Base-by-base conservation (phyloP, 2,888 invertebrate species). In the Pterostichus niger region DNA sequence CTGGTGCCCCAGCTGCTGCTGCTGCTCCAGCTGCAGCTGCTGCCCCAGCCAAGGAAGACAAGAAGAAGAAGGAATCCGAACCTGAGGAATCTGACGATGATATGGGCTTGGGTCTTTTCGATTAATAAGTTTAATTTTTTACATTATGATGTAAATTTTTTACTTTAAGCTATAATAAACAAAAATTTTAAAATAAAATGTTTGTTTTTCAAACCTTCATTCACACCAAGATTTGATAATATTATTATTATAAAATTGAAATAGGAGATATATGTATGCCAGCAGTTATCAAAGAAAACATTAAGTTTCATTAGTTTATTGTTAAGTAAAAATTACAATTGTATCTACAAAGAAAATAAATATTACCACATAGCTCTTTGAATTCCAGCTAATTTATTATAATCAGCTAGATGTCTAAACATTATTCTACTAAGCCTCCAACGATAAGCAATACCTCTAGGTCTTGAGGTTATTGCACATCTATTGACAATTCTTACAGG, bases 291-390 rank as follows among this genome's bases (percentile, higher is more conserved):
- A 5, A 40, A 40, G 40, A 40, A 40, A 40, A 40, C 40, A 40
- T 40, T 13, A 6, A 7, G 52, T 54, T 35, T 4, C 31, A 6
- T 79, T 15, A n/a, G 15, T 33, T 11, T 64, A 64, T 33, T 64
- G 13, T 17, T 33, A 64, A 1, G n/a, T n/a, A 59, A 4, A 33
- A 5, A 40, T 40, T 40, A 40, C 40, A 40, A 40, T 40, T 40
- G 40, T 40, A 64, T 35, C 35, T 35, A 35, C 64, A 35, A 13
- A 35, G 35, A 13, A 17, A 13, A 68, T 75, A 49, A 17, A 52
- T 24, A 49, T 68, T 93, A 95, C 98, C 99, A 99, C 92, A 96
- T 95, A n/a, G 98, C 97, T 88, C 98, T 92, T 89, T 97, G 97
- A 0, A 98, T 94, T 52, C 99, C 99, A 15, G 96, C 93, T 52